These are phyloP conservation scores for Megaceryle alcyon DNA, from an alignment of 2,797 vertebrate species.

Conservation along the genomic window DNA sequence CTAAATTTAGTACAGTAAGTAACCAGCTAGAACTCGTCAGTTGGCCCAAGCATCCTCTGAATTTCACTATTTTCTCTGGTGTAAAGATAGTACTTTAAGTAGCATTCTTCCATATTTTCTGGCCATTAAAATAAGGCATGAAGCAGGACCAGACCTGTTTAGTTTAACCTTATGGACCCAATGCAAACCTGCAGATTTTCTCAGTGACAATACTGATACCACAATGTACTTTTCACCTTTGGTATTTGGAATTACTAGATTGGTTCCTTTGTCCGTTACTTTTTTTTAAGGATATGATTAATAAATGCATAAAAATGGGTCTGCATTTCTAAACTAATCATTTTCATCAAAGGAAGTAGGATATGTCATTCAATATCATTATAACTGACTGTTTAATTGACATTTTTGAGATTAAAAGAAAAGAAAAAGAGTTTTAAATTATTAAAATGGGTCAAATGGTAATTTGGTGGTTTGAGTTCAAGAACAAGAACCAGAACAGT, in stretches of 20 bases:
- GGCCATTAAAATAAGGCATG: not conserved
- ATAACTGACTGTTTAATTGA: constrained; percentile 26
- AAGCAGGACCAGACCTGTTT: not conserved
- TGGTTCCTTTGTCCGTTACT: not conserved
- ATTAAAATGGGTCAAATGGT: constrained; percentile 37
- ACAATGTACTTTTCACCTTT: not conserved
- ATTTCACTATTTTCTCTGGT: not conserved
- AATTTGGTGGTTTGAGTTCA: constrained; percentile 3
- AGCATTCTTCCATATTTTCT: not conserved
- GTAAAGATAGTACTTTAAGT: not conserved
- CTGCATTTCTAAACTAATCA: not conserved
- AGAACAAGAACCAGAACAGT: not conserved
- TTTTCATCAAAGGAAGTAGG: not conserved
- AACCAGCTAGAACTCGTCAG: not conserved
- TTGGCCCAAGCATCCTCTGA: not conserved
- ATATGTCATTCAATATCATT: not conserved
- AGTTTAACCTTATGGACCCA: rapidly evolving
- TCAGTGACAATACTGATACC: not conserved
- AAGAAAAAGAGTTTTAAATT: constrained; percentile 10
- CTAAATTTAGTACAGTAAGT: not conserved
- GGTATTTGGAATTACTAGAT: not conserved
- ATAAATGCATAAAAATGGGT: not conserved
- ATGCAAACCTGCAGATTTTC: not conserved
- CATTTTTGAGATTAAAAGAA: constrained; percentile 43
- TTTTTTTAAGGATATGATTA: not conserved